Percentiles rank a stretch among this genome's conserved stretches.
Conservation (phyloP, 2,888 invertebrate species). For the Amblyjoppa proteus region DNA sequence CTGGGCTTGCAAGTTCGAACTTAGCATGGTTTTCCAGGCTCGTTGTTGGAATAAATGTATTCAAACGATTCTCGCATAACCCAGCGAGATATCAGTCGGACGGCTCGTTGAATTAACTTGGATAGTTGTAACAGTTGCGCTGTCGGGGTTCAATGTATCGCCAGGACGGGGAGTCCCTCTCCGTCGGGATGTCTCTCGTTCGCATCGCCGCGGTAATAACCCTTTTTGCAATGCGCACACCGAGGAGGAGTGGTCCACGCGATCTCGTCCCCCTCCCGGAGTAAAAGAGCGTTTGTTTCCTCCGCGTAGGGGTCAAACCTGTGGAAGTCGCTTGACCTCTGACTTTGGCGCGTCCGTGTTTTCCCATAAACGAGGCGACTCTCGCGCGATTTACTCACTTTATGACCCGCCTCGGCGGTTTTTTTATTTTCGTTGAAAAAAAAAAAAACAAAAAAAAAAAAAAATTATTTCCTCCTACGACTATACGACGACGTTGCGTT, state of each 20-base stretch:
- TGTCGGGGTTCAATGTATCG: conserved; percentile 8
- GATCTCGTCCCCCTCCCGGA: conserved; percentile 24
- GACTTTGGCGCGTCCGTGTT: conserved; percentile 74
- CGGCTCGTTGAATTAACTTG: conserved; percentile 15
- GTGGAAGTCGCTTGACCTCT: conserved; percentile 75
- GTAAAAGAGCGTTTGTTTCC: conserved; percentile 70
- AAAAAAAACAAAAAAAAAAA: no score
- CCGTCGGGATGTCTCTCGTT: background rate
- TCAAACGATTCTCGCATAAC: background rate
- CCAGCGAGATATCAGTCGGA: conserved; percentile 14
- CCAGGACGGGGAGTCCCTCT: background rate
- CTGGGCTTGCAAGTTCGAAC: no score
- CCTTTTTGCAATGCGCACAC: background rate
- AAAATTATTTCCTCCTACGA: background rate
- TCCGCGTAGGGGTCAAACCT: conserved; percentile 72
- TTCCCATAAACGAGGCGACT: conserved; percentile 75
- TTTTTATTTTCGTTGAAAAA: background rate
- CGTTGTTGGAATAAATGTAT: background rate
- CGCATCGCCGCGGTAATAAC: background rate
- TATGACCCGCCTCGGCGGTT: conserved; percentile 67
- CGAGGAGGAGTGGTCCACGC: conserved; percentile 10
- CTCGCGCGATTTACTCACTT: conserved; percentile 66
- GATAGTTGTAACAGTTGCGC: background rate
- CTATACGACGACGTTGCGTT: background rate
- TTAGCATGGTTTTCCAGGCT: background rate